A percentile compares a stretch with the other conserved stretches of the same genome.
Conservation (phyloP, 1,140 invertebrate genomes). For the Drosophila simulans region DNA sequence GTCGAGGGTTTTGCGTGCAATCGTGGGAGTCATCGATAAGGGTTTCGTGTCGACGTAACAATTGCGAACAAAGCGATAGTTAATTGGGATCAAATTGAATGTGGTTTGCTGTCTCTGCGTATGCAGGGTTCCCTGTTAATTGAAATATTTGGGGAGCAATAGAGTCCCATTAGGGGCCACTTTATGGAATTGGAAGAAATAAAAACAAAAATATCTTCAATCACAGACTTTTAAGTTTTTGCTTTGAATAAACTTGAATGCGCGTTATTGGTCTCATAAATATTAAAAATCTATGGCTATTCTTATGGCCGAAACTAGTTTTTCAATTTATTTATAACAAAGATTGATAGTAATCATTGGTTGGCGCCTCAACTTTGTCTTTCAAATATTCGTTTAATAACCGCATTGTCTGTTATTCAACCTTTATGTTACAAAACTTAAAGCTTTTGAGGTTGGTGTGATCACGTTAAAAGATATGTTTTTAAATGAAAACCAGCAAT, state of each 20-base stretch:
- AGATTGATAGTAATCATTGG: conserved; percentile 27
- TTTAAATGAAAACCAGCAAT: background rate
- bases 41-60: conserved; percentile 20
- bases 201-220: conserved; percentile 1
- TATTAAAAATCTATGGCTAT: conserved; percentile 22
- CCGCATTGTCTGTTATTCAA: conserved; percentile 7
- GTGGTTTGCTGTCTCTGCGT: conserved; percentile 13
- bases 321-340: conserved; percentile 20
- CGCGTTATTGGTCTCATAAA: conserved; percentile 25
- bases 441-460: background rate
- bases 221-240: background rate
- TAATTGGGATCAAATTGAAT: conserved; percentile 41
- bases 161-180: background rate
- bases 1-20: conserved; percentile 27
- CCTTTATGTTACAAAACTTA: background rate
- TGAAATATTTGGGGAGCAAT: conserved; percentile 1
- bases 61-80: conserved; percentile 35
- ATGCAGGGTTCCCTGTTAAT: background rate
- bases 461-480: background rate
- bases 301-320: conserved; percentile 20
- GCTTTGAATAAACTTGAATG: conserved; percentile 29
- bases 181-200: background rate
- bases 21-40: conserved; percentile 32
- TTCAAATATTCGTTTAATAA: background rate
- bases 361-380: background rate